Conservation (phyloP, 2,113 vertebrate genomes). For the Erythrocebus patas region DNA sequence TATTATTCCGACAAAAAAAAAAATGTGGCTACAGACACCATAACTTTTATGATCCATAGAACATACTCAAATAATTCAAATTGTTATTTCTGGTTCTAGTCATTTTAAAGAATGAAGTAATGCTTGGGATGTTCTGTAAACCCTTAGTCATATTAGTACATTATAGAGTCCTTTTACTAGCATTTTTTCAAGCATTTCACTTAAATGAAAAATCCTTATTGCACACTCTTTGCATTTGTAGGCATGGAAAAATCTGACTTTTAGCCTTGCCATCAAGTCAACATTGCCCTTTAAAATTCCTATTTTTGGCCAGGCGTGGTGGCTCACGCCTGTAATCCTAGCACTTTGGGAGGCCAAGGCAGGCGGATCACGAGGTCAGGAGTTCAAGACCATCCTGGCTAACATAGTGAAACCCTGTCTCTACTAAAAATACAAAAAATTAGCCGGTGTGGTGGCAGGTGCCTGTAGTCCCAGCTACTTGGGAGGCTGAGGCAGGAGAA, state of each 20-base stretch:
- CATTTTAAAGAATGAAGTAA: slow-evolving; percentile 22
- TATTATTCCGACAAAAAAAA: not conserved
- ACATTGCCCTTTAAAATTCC: not conserved
- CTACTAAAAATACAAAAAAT: too few species aligned
- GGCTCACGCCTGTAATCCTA: too few species aligned
- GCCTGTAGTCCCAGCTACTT: too few species aligned
- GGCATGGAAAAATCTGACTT: not conserved
- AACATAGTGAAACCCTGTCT: too few species aligned
- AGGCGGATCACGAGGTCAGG: too few species aligned
- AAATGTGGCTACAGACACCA: not conserved
- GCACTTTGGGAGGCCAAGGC: too few species aligned
- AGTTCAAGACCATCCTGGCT: too few species aligned
- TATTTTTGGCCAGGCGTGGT: too few species aligned
- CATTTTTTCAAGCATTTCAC: slow-evolving; percentile 16
- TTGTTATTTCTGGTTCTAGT: not conserved
- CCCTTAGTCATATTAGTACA: not conserved
- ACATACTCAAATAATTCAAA: slow-evolving; percentile 19
- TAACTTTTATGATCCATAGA: not conserved
- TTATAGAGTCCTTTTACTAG: not conserved
- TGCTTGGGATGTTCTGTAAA: not conserved
- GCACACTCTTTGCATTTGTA: not conserved
- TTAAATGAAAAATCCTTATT: not conserved
- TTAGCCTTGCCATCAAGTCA: not conserved
- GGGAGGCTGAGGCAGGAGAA: too few species aligned
- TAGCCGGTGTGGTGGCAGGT: too few species aligned